Percentiles rank a stretch among this genome's conserved stretches.
Conservation (phyloP, 2,888 invertebrate species). For the Maniola hyperantus region DNA sequence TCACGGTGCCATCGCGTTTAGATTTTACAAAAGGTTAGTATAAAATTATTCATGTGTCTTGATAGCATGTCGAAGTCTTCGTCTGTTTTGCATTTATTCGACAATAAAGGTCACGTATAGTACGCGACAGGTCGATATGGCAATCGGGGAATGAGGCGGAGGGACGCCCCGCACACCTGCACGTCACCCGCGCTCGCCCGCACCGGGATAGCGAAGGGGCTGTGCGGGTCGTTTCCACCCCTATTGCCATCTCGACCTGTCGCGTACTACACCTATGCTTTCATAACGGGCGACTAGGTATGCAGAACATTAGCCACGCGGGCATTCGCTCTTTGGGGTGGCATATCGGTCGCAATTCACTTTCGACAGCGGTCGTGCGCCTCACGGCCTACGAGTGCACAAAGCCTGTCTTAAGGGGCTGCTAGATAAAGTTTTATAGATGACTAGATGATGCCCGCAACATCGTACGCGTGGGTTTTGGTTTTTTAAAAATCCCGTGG, state of each 20-base stretch:
- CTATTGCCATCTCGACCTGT: no score
- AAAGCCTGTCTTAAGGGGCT: constrained; percentile 61
- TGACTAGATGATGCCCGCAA: no score
- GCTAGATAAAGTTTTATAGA: neutral
- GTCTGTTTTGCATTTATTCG: constrained; percentile 21
- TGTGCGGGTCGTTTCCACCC: no score
- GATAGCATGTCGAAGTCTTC: constrained; percentile 16
- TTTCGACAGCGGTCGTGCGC: constrained; percentile 74
- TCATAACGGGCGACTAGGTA: constrained; percentile 58
- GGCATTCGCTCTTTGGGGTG: constrained; percentile 43
- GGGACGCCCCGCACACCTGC: no score
- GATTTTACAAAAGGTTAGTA: constrained; percentile 7
- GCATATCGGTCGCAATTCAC: constrained; percentile 59
- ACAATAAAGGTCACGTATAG: constrained; percentile 26
- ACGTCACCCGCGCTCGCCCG: no score
- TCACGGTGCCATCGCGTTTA: constrained; percentile 6
- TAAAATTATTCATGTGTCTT: constrained; percentile 20
- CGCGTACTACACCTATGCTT: no score
- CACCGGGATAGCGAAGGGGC: no score
- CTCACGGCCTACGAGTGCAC: constrained; percentile 65
- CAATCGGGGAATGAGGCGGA: no score
- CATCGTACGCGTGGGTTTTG: no score
- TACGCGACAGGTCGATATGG: no score
- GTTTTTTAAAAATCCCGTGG: no score
- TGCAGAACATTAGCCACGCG: constrained; percentile 66